Conservation (phyloP, 2,888 invertebrate genomes). For the Pyrgus malvae region DNA sequence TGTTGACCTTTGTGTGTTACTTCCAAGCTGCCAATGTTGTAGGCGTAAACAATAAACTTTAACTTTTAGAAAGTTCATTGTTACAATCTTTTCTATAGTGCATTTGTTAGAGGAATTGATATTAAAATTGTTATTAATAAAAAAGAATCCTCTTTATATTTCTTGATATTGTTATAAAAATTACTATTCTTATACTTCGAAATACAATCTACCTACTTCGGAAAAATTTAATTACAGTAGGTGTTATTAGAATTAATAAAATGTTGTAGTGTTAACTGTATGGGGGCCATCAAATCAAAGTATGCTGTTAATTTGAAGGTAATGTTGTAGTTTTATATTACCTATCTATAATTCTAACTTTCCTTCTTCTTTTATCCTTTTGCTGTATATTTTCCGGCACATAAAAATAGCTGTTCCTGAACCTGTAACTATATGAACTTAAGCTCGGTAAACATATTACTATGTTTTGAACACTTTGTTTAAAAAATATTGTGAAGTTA, state of each 20-base stretch:
- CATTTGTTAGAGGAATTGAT: slow-evolving; percentile 44
- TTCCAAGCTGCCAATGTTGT: slow-evolving; percentile 59
- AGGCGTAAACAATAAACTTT: slow-evolving; percentile 43
- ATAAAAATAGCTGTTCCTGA: no score
- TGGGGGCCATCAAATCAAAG: slow-evolving; percentile 77
- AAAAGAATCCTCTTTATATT: slow-evolving; percentile 38
- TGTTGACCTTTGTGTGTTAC: slow-evolving; percentile 55
- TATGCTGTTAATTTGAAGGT: slow-evolving; percentile 64
- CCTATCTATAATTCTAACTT: not conserved
- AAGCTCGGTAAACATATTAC: no score
- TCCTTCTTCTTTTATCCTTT: not conserved
- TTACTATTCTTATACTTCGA: slow-evolving; percentile 28
- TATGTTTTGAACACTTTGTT: no score
- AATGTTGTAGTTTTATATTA: slow-evolving; percentile 37
- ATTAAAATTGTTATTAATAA: slow-evolving; percentile 31
- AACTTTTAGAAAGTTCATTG: slow-evolving; percentile 58
- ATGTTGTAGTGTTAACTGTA: slow-evolving; percentile 58
- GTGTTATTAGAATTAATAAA: slow-evolving; percentile 26
- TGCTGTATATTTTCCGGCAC: not conserved
- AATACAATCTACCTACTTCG: slow-evolving; percentile 20
- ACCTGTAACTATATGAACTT: no score
- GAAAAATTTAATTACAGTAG: slow-evolving; percentile 25
- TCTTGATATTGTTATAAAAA: slow-evolving; percentile 40
- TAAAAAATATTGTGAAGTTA: no score
- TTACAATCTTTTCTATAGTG: slow-evolving; percentile 44